Conservation (phyloP, 2,888 invertebrate genomes). For the Heliconius ismenius region DNA sequence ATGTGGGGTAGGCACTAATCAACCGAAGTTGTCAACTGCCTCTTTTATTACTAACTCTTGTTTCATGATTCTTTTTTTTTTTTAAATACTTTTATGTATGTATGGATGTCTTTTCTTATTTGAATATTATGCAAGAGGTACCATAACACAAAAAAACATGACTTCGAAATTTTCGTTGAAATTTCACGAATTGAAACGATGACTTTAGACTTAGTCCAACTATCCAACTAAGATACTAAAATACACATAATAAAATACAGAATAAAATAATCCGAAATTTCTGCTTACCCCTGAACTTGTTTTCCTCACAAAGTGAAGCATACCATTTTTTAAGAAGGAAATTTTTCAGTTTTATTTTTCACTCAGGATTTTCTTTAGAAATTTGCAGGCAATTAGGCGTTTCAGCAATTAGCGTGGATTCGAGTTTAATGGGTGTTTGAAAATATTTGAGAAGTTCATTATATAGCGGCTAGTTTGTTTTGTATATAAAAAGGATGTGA, state of each 20-base stretch:
- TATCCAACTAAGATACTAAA: not conserved
- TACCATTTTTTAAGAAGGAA: not conserved
- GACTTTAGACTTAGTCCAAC: not conserved
- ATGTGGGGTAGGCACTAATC: no score
- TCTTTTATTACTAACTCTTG: no score
- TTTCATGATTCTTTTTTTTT: no score
- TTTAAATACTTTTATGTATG: no score
- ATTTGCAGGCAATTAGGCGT: conserved; percentile 26
- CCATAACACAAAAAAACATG: no score
- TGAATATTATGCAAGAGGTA: no score
- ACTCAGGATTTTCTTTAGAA: conserved; percentile 20
- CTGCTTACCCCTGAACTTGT: conserved; percentile 9
- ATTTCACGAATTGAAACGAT: no score
- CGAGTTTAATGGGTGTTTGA: conserved; percentile 20
- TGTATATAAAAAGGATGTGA: conserved; percentile 18
- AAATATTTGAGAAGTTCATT: conserved; percentile 22
- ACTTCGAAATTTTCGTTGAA: no score
- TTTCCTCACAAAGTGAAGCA: conserved; percentile 2
- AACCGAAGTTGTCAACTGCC: no score
- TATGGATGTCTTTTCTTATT: no score
- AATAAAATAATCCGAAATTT: not conserved
- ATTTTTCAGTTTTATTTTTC: conserved; percentile 22
- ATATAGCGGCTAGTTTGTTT: not conserved
- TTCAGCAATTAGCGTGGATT: conserved; percentile 22
- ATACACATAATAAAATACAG: not conserved